Base-by-base conservation (phyloP, 1,140 invertebrate species). In the Drosophila busckii region DNA sequence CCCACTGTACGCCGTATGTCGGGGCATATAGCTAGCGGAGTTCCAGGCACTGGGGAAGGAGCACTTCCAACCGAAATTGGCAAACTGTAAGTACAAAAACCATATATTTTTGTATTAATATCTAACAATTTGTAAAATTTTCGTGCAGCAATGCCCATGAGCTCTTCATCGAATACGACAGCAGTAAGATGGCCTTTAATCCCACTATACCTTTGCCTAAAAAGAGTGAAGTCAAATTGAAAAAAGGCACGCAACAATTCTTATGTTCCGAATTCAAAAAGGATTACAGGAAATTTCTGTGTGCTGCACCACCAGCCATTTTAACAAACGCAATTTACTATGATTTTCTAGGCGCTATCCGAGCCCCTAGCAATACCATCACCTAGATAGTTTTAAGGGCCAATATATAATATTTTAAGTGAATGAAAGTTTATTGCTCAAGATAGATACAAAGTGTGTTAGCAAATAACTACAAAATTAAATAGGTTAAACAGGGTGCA, bases 181-280 rank as follows among this genome's bases (percentile, higher is more conserved):
- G 91, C 46, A 90, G 89, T 0, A 87, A 91, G 71, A 92, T 93
- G 89, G 88, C 89, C 2, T 93, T 93, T 56, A 92, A 92, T 80
- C 92, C 92, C 0, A 60, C 91, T 0, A 88, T 93, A 25, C 89
- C 90, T 2, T 76, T 90, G 6, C 91, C 85, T 0, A 85, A 68
- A 32, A 45, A 71, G 2, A 23, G 66, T 1, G 66, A 87, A 28
- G 70, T 78, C 4, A 87, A 87, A 32, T 15, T 85, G 1, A 87
- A 85, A 20, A 71, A 64, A 12, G 84, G 84, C 10, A 70, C 32
- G 19, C 48, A 66, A 8, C 44, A 68, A 25, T 86, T 44, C 48
- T 20, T 84, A 5, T 66, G 71, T 0, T 28, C 54, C 3, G 62
- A 78, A 9, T 86, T 86, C 6, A 83, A 73, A 9, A 38, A 68